Evolutionary conservation across 2,888 invertebrate species (phyloP), one percentile per base, ranked within the genome.

Genomic region (Dinocampus coccinellae): DNA sequence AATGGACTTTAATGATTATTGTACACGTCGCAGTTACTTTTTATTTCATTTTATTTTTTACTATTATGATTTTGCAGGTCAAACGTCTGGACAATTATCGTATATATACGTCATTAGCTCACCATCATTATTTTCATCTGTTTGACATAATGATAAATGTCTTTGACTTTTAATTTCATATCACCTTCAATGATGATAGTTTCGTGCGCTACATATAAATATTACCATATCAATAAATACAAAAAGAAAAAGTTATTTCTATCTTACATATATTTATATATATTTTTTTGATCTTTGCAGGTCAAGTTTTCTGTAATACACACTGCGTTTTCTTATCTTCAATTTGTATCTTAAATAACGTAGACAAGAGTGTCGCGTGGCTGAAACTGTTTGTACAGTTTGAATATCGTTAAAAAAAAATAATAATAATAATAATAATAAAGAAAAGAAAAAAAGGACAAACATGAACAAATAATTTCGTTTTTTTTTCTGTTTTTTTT

Each of bases 381-480:
- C 26, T 64, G 20, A 64, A 29, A 9, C 16, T 61, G 61, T 61
- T 61, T 61, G 61, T 10, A 6, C 34, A 20, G 61, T 64, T 64
- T 52, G 42, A 52, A 64, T 64, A 47, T 20, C 33, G 4, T 20
- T 58, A 16, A 34, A 7, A 20, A 11, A 2, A 7, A 34, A n/a
- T n/a, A n/a, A n/a, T n/a, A n/a, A n/a, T n/a, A 20, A 36, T 10
- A 7, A 60, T 1, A 60, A 16, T 33, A 26, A 10, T 26, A 20
- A 47, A 11, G 29, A 22, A 13, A 39, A n/a, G 26, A 52, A 63
- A 63, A 26, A 13, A 11, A n/a, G 29, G 34, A 16, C 20, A 58
- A 11, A 29, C 34, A 16, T n/a, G 6, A 42, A 42, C 13, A 42
- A 42, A 42, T n/a, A 4, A n/a, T n/a, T 29, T 29, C 7, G 3